These are phyloP conservation scores for Ailurus styani DNA, from an alignment of 2,113 vertebrate species.

Conservation along the genomic window DNA sequence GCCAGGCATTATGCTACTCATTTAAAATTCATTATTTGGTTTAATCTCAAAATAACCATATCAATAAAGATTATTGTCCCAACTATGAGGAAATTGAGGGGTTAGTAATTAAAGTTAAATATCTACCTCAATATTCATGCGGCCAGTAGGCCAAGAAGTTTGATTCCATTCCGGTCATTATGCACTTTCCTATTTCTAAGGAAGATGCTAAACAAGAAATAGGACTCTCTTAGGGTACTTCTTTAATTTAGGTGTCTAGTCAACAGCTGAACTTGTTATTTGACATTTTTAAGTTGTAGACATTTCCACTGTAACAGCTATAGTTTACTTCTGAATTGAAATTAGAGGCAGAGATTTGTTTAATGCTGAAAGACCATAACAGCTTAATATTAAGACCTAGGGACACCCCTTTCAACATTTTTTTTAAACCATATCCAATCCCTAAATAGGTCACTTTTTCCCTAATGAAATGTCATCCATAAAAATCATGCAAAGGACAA, in stretches of 20 bases:
- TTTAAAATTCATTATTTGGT: no score
- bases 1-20: not conserved
- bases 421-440: not conserved
- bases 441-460: not conserved
- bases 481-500: not conserved
- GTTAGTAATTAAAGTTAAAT: not conserved
- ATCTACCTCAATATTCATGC: not conserved
- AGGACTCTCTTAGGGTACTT: not conserved
- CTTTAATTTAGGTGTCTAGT: not conserved
- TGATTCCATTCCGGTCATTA: not conserved
- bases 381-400: not conserved
- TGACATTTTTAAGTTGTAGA: not conserved
- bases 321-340: not conserved
- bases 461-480: not conserved
- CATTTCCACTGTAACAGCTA: not conserved
- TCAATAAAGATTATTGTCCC: not conserved
- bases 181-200: not conserved
- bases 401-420: not conserved
- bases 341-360: not conserved
- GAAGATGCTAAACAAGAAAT: not conserved
- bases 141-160: not conserved
- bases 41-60: slow-evolving; percentile 8
- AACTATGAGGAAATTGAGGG: not conserved
- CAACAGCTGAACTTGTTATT: not conserved
- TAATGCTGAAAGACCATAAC: not conserved